Evolutionary conservation across 1,140 invertebrate genomes (phyloP).

Genomic region (Eulimnadia texana): DNA sequence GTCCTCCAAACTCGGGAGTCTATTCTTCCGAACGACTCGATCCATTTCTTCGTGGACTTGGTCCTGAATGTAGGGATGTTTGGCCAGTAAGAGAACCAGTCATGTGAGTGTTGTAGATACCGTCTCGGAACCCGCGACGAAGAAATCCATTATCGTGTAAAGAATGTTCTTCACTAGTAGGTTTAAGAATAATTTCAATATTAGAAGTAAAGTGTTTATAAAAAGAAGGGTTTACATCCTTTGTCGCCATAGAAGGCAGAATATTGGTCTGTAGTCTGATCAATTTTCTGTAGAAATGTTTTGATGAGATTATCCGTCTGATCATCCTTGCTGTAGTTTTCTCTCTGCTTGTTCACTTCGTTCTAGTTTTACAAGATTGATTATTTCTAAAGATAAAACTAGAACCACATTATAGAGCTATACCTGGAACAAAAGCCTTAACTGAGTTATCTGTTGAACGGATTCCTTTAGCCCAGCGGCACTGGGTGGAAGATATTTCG

Average conservation of each 20-base stretch:
- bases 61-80: constrained; percentile 65
- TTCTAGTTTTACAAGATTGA: background rate
- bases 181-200: background rate
- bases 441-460: background rate
- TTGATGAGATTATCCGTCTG: background rate
- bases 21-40: constrained; percentile 59
- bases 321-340: background rate
- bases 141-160: constrained; percentile 44
- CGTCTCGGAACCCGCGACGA: constrained; percentile 86
- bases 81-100: constrained; percentile 73
- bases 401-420: background rate
- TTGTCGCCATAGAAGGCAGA: background rate
- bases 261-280: background rate
- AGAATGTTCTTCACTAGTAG: background rate
- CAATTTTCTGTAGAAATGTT: background rate
- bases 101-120: constrained; percentile 80
- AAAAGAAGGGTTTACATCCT: background rate
- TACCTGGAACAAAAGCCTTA: background rate
- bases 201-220: background rate
- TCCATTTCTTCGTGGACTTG: constrained; percentile 78
- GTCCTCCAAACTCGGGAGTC: constrained; percentile 68
- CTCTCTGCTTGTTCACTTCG: background rate
- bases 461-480: background rate
- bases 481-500: background rate
- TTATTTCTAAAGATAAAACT: background rate